Evolutionary conservation across 2,888 invertebrate species (phyloP).

Genomic region (Nowickia ferox): DNA sequence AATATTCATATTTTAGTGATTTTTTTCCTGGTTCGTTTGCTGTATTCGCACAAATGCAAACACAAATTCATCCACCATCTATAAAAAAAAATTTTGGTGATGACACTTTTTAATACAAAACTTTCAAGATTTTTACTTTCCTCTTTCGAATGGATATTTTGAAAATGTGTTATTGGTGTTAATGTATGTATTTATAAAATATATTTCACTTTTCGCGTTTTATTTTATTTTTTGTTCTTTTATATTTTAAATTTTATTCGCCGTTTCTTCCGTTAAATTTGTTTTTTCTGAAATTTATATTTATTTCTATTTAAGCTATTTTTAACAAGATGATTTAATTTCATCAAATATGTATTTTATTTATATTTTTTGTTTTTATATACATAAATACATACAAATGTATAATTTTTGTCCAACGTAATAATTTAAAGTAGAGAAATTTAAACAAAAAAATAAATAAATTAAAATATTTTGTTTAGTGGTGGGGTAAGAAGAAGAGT

Average conservation of each 20-base stretch:
- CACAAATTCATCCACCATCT: constrained; percentile 40
- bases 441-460: constrained; percentile 18
- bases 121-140: constrained; percentile 21
- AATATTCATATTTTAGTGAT: constrained; percentile 8
- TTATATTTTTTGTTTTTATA: constrained; percentile 35
- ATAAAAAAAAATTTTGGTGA: constrained; percentile 61
- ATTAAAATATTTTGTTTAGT: background rate
- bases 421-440: constrained; percentile 23
- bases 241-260: constrained; percentile 35
- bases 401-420: constrained; percentile 36
- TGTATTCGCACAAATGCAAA: constrained; percentile 39
- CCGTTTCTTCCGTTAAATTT: constrained; percentile 65
- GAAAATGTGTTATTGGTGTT: constrained; percentile 40
- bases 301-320: constrained; percentile 60
- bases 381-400: constrained; percentile 3
- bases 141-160: constrained; percentile 13
- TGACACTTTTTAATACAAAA: constrained; percentile 52
- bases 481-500: constrained; percentile 8
- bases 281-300: constrained; percentile 49
- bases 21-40: constrained; percentile 23
- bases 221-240: background rate
- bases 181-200: constrained; percentile 47
- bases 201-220: constrained; percentile 42
- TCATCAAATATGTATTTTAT: constrained; percentile 22
- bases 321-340: constrained; percentile 71